Base-by-base conservation (phyloP, 2,888 invertebrate species). In the Drosophila paracracens region DNA sequence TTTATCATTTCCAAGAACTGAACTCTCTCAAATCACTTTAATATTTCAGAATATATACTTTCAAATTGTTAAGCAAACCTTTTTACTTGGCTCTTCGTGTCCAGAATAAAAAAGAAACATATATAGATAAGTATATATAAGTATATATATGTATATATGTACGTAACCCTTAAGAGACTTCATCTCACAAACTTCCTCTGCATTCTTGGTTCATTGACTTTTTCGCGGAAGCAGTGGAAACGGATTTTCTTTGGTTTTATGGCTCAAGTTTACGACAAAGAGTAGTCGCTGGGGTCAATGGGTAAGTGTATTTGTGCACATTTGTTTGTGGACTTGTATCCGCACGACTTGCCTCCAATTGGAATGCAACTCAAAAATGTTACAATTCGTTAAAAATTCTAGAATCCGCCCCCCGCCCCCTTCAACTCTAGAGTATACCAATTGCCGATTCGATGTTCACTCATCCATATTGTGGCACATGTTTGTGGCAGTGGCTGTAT, bases 261-360 rank as follows among this genome's bases (percentile, higher is more conserved):
- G 84, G 74, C 71, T 59, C 43, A 83, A 86, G 65, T 86, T 84
- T 75, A 88, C 73, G 84, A 88, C 89, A 83, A 79, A 79, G 73
- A 69, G 56, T 70, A 59, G 48, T 71, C 74, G 64, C 43, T 50
- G 66, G 80, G 74, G 73, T 70, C 74, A 84, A 69, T 79, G 70
- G 61, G 76, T 74, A 66, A 69, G 75, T 65, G 66, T 65, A 52
- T 31, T 31, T 62, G 68, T 66, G 70, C 68, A 61, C 58, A 73
- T 72, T 38, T 21, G 40, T 5, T 40, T 33, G 48, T 36, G 36
- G 13, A 62, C 43, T 33, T 50, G 60, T 50, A 61, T 63, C 65
- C 60, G 69, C 59, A 40, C n/a, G 48, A 62, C 50, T 52, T 38
- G 29, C 48, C 50, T 63, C 31, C 57, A 43, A 33, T 35, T 46